Conservation (phyloP, 30 jellyfish, hydroid and myxozoan genomes). For the Pseudorhiza aurosa region DNA sequence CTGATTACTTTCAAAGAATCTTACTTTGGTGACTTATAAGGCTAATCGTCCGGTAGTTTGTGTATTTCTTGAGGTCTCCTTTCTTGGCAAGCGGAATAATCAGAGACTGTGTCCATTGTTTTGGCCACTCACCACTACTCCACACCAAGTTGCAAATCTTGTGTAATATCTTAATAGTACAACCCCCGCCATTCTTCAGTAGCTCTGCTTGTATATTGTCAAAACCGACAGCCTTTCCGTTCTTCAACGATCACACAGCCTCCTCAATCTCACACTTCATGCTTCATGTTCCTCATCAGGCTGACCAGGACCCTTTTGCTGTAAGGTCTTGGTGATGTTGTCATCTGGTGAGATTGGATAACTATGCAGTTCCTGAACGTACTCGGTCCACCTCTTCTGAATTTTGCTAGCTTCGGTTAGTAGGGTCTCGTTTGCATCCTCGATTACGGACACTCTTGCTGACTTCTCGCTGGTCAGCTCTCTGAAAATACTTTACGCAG, state of each 20-base stretch:
- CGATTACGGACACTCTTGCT: slow-evolving; percentile 36
- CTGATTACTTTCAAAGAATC: slow-evolving; percentile 46
- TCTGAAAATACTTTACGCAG: slow-evolving; percentile 27
- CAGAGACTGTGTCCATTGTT: slow-evolving; percentile 50
- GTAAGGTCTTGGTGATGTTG: too few species aligned
- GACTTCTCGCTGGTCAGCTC: slow-evolving; percentile 51
- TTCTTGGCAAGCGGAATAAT: slow-evolving; percentile 48
- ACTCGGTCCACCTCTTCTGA: slow-evolving; percentile 40
- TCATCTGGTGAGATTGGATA: slow-evolving; percentile 34
- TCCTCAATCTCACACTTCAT: slow-evolving; percentile 33
- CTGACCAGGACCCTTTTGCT: slow-evolving; percentile 21
- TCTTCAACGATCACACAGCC: slow-evolving; percentile 46
- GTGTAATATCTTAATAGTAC: slow-evolving; percentile 13
- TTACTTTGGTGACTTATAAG: slow-evolving; percentile 63
- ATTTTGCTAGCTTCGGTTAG: slow-evolving; percentile 27
- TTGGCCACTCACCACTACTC: slow-evolving; percentile 56
- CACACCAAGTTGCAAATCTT: slow-evolving; percentile 45
- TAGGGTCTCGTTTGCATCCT: slow-evolving; percentile 32
- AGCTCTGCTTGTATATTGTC: slow-evolving; percentile 53
- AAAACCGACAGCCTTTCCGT: slow-evolving; percentile 65
- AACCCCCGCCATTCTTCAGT: slow-evolving; percentile 38
- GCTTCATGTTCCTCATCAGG: slow-evolving; percentile 20
- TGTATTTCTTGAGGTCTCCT: slow-evolving; percentile 35
- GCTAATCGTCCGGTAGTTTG: slow-evolving; percentile 55
- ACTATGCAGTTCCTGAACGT: slow-evolving; percentile 38